phyloP scores from a whole-genome alignment of 2,113 vertebrate genomes.

The Blennius ocellaris region DNA sequence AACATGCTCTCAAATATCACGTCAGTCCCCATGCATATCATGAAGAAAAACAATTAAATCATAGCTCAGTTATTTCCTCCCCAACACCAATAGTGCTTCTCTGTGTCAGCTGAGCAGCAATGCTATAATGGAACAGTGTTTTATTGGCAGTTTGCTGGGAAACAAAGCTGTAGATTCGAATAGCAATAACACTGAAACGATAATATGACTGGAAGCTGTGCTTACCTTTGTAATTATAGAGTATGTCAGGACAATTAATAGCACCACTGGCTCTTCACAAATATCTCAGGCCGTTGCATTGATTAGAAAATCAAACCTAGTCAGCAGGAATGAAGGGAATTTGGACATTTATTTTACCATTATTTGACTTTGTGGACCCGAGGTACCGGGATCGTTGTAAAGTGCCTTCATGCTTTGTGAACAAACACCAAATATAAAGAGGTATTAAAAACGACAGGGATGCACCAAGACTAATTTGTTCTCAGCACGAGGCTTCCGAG shows the following conservation, averaged over 20 bases:
- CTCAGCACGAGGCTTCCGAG: background rate
- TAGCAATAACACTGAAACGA: slow-evolving; percentile 68
- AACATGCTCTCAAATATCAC: slow-evolving; percentile 7
- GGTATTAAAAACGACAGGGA: background rate
- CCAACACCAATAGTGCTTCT: slow-evolving; percentile 30
- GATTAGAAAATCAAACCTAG: slow-evolving; percentile 66
- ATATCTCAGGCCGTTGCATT: slow-evolving; percentile 68
- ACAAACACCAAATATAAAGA: slow-evolving; percentile 1
- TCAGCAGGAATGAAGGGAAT: slow-evolving; percentile 43
- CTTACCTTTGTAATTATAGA: slow-evolving; percentile 82
- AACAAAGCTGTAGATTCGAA: slow-evolving; percentile 71
- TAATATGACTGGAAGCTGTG: slow-evolving; percentile 77
- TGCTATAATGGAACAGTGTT: slow-evolving; percentile 68
- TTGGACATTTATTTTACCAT: slow-evolving; percentile 28
- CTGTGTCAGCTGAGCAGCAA: slow-evolving; percentile 57
- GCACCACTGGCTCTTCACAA: slow-evolving; percentile 48
- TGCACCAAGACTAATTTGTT: background rate
- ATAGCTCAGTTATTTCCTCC: slow-evolving; percentile 35
- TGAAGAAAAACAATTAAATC: slow-evolving; percentile 30
- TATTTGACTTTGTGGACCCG: slow-evolving; percentile 16
- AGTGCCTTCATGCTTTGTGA: background rate
- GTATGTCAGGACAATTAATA: slow-evolving; percentile 72
- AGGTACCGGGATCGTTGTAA: too few species aligned
- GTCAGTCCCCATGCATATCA: background rate
- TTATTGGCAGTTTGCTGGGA: slow-evolving; percentile 71